phyloP scores from a whole-genome alignment of 2,888 invertebrate genomes.

The Drepana falcataria region DNA sequence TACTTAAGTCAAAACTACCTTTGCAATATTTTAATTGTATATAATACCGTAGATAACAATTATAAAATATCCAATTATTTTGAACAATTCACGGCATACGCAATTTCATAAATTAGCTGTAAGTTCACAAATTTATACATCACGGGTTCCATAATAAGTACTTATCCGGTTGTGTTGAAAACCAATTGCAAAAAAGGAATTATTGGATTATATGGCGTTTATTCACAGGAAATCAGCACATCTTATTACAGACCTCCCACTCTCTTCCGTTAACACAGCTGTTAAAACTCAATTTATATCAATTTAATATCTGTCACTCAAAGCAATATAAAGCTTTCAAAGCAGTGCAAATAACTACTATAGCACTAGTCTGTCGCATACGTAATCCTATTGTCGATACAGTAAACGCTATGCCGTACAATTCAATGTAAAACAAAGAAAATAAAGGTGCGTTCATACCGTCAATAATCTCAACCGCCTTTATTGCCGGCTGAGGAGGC shows the following conservation, averaged over 20 bases:
- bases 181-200: too few relatives aligned
- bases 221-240: not conserved
- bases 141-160: too few relatives aligned
- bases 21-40: too few relatives aligned
- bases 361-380: conserved; percentile 7
- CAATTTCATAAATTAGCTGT: too few relatives aligned
- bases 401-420: conserved; percentile 21
- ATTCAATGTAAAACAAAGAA: conserved; percentile 35
- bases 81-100: too few relatives aligned
- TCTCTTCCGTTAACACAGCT: not conserved
- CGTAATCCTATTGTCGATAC: conserved; percentile 30
- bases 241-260: not conserved
- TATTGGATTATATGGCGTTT: too few relatives aligned
- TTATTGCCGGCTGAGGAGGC: conserved; percentile 38
- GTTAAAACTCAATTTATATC: conserved; percentile 1
- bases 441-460: conserved; percentile 37
- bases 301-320: conserved; percentile 4
- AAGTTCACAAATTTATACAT: too few relatives aligned
- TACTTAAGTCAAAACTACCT: too few relatives aligned
- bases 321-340: conserved; percentile 13
- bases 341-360: conserved; percentile 13
- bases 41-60: too few relatives aligned
- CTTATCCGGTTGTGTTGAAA: too few relatives aligned
- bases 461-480: conserved; percentile 35
- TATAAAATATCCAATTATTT: too few relatives aligned